Evolutionary conservation across 2,797 vertebrate genomes (phyloP), one percentile per base, ranked within the genome.

Genomic region (Hemitrygon akajei): DNA sequence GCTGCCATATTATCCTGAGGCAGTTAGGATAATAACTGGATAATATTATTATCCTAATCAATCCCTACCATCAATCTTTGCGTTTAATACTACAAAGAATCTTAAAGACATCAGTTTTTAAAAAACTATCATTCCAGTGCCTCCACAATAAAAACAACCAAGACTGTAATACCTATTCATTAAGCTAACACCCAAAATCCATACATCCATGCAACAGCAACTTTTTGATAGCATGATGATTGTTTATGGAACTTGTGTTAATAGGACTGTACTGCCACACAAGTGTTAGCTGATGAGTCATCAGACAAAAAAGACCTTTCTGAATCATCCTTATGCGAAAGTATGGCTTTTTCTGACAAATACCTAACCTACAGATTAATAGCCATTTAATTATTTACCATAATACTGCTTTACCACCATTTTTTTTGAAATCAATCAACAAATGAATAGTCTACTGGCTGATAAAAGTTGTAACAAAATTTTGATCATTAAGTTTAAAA

Each of bases 21-120:
- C 18, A 94, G 93, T n/a, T n/a, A n/a, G n/a, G n/a, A n/a, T n/a
- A n/a, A n/a, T n/a, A n/a, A n/a, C n/a, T n/a, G n/a, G n/a, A n/a
- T n/a, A n/a, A n/a, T n/a, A n/a, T n/a, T n/a, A n/a, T n/a, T n/a
- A n/a, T 94, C 93, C 94, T 96, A 95, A 96, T 96, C 96, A 96
- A 94, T 95, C 95, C 93, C 94, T 95, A 94, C 95, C 96, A 95
- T 94, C 94, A 93, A 86, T 94, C 95, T 95, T 94, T 95, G 66
- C 95, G 95, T 95, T 96, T 95, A 94, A 95, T 95, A 94, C 84
- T 63, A 1, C 94, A 94, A 25, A 75, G 22, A 18, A 75, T 75
- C 94, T 94, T 95, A 96, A 96, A 95, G 95, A 93, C 95, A 96
- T 95, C 95, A 95, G 93, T 94, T 95, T 95, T 66, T 94, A 96